Evolutionary conservation across 1,140 invertebrate species (phyloP).

Genomic region (Coboldia fuscipes): DNA sequence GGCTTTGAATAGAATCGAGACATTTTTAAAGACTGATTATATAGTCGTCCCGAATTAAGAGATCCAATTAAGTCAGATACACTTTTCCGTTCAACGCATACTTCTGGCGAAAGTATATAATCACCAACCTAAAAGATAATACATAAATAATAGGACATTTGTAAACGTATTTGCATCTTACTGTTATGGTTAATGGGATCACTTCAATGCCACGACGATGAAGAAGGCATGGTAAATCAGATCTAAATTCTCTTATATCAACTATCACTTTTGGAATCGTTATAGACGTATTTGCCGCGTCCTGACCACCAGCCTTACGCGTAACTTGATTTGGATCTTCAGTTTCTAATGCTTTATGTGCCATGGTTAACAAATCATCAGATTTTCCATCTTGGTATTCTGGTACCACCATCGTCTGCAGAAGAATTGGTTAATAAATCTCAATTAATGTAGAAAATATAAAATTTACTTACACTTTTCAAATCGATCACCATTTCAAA

Average conservation of each 20-base stretch:
- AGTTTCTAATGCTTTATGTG: constrained; percentile 9
- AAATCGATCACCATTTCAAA: constrained; percentile 82
- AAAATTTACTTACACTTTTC: constrained; percentile 62
- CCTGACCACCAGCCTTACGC: constrained; percentile 38
- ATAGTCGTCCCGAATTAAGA: constrained; percentile 81
- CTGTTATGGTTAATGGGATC: constrained; percentile 72
- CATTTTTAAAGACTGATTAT: constrained; percentile 86
- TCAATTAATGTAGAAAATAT: not conserved
- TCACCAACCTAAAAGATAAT: constrained; percentile 58
- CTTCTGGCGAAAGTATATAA: constrained; percentile 91
- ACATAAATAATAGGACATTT: not conserved
- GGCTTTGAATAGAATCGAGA: constrained; percentile 67
- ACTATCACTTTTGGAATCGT: constrained; percentile 57
- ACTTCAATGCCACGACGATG: constrained; percentile 86
- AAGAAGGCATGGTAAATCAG: constrained; percentile 83
- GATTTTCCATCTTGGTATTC: constrained; percentile 75
- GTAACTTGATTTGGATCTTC: constrained; percentile 26
- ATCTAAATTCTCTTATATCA: constrained; percentile 95
- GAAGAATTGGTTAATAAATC: constrained; percentile 7
- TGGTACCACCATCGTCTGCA: constrained; percentile 74
- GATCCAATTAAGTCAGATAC: constrained; percentile 94
- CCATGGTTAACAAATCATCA: constrained; percentile 37
- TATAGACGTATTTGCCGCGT: constrained; percentile 8
- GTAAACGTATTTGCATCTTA: constrained; percentile 22
- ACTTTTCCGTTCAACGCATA: constrained; percentile 93